Evolutionary conservation across 2,113 vertebrate genomes (phyloP).

Genomic region (Pachypanchax playfairii): DNA sequence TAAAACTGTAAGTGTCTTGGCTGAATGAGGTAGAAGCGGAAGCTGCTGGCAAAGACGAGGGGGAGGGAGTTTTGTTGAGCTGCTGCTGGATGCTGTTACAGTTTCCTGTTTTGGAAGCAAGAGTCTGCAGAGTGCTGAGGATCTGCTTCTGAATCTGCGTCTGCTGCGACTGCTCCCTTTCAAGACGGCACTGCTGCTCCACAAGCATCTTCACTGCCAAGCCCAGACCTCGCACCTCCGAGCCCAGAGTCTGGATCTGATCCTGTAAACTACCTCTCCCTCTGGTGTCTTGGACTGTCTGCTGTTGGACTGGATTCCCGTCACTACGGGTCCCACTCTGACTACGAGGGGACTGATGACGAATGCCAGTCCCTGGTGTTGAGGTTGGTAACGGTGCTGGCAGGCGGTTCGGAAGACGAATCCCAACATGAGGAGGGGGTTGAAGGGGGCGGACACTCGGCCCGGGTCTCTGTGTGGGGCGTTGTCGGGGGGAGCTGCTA

Average conservation of each 20-base stretch:
- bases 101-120: constrained; percentile 68
- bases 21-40: constrained; percentile 67
- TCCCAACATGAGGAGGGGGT: constrained; percentile 62
- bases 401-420: constrained; percentile 64
- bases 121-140: constrained; percentile 81
- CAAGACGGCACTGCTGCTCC: constrained; percentile 80
- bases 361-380: constrained; percentile 39
- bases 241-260: constrained; percentile 78
- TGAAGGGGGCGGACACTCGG: constrained; percentile 51
- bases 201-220: constrained; percentile 78
- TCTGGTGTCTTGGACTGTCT: constrained; percentile 46
- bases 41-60: constrained; percentile 46
- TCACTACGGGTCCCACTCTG: constrained; percentile 52
- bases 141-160: constrained; percentile 86
- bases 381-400: constrained; percentile 45
- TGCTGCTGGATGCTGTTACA: constrained; percentile 58
- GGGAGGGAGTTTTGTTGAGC: constrained; percentile 63
- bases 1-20: constrained; percentile 66
- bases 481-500: constrained; percentile 40
- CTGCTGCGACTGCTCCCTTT: constrained; percentile 83
- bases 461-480: constrained; percentile 62
- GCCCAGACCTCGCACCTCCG: constrained; percentile 79
- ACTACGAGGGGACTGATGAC: constrained; percentile 44
- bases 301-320: constrained; percentile 57
- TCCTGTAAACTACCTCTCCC: constrained; percentile 53